Percentiles rank a stretch among this genome's conserved stretches.
Evolutionary conservation across 2,113 vertebrate species (phyloP).

Genomic region (Pygoscelis adeliae): DNA sequence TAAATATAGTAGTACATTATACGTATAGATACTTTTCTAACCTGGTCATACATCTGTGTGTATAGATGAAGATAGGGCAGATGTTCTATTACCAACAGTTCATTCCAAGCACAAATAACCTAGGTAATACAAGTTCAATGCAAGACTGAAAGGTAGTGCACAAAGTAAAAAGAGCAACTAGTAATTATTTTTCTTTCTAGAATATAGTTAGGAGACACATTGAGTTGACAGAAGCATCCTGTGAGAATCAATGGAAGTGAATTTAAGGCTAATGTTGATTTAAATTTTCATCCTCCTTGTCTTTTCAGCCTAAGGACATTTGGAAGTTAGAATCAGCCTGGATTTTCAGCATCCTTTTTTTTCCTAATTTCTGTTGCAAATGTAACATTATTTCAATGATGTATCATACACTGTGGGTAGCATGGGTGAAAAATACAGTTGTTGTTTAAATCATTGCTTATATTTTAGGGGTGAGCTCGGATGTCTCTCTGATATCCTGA

Average conservation of each 20-base stretch:
- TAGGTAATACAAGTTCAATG: background rate
- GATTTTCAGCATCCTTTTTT: background rate
- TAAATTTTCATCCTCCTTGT: background rate
- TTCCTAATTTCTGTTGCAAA: background rate
- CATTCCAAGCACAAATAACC: background rate
- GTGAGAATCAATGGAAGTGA: background rate
- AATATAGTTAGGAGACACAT: background rate
- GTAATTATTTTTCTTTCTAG: background rate
- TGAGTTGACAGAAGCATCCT: background rate
- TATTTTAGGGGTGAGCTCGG: background rate
- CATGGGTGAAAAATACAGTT: background rate
- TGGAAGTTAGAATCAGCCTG: background rate
- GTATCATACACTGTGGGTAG: background rate
- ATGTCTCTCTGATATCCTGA: background rate
- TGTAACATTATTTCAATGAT: background rate
- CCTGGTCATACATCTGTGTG: background rate
- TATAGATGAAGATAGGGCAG: background rate
- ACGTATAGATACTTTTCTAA: background rate
- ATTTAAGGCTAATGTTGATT: background rate
- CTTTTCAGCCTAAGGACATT: background rate
- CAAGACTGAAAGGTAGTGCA: background rate
- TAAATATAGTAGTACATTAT: background rate
- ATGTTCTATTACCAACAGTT: background rate
- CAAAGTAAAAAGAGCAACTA: background rate
- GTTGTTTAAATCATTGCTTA: background rate